Evolutionary conservation across 2,888 invertebrate genomes (phyloP), one percentile per base, ranked within the genome.

Genomic region (Andrena camellia): DNA sequence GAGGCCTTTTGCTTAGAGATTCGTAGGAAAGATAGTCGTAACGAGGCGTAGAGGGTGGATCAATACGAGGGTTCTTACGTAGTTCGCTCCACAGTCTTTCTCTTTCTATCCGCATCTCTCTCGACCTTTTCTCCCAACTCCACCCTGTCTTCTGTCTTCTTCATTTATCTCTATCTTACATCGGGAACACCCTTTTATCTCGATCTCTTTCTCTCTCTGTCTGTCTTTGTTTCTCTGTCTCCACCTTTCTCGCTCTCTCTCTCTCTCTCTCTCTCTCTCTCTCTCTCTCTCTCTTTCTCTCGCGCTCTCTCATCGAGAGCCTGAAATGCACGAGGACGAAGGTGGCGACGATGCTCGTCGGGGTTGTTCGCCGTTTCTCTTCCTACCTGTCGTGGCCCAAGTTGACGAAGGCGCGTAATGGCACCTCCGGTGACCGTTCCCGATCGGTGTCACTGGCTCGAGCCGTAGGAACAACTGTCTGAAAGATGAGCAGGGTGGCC

Each of bases 21-120:
- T 92, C 90, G 90, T 92, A 92, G 91, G 92, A 93, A 92, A 92
- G 93, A 93, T 93, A 93, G 92, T 91, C 90, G 91, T 90, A 91
- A 91, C 91, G 91, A 92, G 90, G 90, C 90, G 90, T 89, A 90
- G 89, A 88, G 88, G 86, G 83, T 90, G 91, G 93, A 93, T 94
- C 94, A 93, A 94, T 94, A 94, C 92, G 88, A 90, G 90, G 91
- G 90, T 91, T 92, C 93, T 93, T 92, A 92, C 92, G 91, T 93
- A 91, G 90, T 91, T 92, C 86, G 84, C 88, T 88, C 86, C 86
- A 86, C 89, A 89, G 84, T 85, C 79, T 86, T 86, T 87, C 83
- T 86, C 85, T 83, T 77, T 83, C 68, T 77, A 73, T 79, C 78
- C 78, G 73, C 80, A 26, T 76, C 64, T 78, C 62, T 77, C 69